Percentiles rank a stretch among this genome's conserved stretches.
These are phyloP conservation scores for Crypturellus undulatus DNA, from an alignment of 2,113 vertebrate genomes.

Conservation along the genomic window DNA sequence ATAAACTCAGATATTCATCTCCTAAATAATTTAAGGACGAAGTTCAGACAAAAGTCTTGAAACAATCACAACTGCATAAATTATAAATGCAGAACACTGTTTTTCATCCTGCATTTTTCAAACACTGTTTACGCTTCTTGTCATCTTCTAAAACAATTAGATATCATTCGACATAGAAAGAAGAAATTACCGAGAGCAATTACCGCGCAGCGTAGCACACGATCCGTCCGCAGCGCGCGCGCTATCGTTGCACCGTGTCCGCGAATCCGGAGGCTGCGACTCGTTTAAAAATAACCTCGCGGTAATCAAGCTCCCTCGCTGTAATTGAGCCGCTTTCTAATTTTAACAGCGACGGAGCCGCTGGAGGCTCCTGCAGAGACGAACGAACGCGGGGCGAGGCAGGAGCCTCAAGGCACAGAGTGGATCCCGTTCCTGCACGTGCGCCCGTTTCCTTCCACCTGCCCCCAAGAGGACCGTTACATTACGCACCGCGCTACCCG, in stretches of 20 bases:
- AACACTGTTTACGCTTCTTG: not conserved
- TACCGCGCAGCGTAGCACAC: not conserved
- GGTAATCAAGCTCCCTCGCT: not conserved
- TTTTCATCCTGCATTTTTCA: not conserved
- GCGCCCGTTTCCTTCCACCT: conserved; percentile 88
- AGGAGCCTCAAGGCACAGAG: conserved; percentile 86
- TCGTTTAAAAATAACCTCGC: not conserved
- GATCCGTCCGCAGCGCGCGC: not conserved
- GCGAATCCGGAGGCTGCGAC: not conserved
- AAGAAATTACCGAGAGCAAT: not conserved
- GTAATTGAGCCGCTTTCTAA: not conserved
- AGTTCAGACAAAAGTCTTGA: not conserved
- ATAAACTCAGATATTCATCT: not conserved
- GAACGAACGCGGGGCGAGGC: conserved; percentile 80
- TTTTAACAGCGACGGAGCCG: not conserved
- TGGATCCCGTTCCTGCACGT: conserved; percentile 78
- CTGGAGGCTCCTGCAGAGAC: not conserved
- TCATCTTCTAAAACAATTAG: not conserved
- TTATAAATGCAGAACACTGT: not conserved
- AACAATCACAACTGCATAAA: not conserved
- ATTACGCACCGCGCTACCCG: conserved; percentile 90
- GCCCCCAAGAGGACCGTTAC: conserved; percentile 85
- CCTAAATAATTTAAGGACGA: not conserved
- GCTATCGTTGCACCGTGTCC: not conserved
- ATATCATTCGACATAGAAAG: not conserved